Conservation (phyloP, 1,140 invertebrate species). For the Thalassaphorura encarpata region DNA sequence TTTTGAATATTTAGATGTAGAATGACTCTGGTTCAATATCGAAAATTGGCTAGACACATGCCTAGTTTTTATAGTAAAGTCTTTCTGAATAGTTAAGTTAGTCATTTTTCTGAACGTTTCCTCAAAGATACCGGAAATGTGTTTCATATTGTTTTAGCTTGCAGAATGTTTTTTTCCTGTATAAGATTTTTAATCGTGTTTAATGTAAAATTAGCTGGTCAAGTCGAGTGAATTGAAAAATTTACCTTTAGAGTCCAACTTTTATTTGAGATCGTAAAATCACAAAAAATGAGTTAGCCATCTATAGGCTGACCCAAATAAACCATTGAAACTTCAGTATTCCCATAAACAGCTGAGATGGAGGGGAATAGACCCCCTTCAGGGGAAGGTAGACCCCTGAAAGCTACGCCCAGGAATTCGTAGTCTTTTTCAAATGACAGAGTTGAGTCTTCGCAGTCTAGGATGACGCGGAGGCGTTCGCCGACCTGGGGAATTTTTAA, state of each 20-base stretch:
- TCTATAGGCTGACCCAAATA: conserved; percentile 84
- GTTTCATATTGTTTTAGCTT: background rate
- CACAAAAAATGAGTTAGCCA: too few species aligned
- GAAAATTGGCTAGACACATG: too few species aligned
- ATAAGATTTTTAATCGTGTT: background rate
- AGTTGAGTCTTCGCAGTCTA: conserved; percentile 95
- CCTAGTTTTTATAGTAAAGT: too few species aligned
- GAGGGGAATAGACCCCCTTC: conserved; percentile 82
- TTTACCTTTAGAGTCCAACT: background rate
- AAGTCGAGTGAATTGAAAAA: background rate
- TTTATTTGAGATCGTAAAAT: background rate
- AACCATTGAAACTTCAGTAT: conserved; percentile 99
- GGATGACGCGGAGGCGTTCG: conserved; percentile 88
- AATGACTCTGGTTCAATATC: too few species aligned
- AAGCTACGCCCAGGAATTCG: conserved; percentile 96
- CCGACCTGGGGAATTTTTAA: conserved; percentile 79
- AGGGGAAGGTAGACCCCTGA: conserved; percentile 88
- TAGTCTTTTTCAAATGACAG: conserved; percentile 97
- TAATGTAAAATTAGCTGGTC: background rate
- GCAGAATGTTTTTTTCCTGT: background rate
- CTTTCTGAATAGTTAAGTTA: too few species aligned
- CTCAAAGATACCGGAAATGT: background rate
- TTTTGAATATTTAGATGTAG: too few species aligned
- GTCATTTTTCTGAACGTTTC: background rate
- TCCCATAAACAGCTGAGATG: conserved; percentile 95